Conservation (phyloP, 2,797 vertebrate genomes). For the Nannoperca australis region DNA sequence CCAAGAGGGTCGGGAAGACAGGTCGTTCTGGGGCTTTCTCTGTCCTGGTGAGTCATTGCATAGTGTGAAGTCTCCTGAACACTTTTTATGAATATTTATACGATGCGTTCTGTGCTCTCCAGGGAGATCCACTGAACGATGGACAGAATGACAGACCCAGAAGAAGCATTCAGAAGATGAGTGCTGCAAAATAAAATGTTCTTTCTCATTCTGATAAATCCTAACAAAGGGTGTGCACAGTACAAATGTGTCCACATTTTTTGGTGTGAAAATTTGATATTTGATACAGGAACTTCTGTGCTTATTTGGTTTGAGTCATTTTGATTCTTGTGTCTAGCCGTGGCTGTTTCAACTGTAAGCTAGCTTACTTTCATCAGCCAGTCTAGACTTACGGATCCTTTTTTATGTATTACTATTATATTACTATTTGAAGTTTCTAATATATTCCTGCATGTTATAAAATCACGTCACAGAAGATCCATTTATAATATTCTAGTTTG, state of each 20-base stretch:
- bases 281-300: slow-evolving; percentile 15
- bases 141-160: slow-evolving; percentile 56
- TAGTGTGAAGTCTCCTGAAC: background rate
- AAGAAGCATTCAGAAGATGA: slow-evolving; percentile 54
- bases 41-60: slow-evolving; percentile 69
- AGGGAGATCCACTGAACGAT: slow-evolving; percentile 69
- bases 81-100: slow-evolving; percentile 18
- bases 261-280: slow-evolving; percentile 38
- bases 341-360: slow-evolving; percentile 58
- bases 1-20: slow-evolving; percentile 62
- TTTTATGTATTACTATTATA: slow-evolving; percentile 25
- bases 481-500: slow-evolving; percentile 63
- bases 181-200: slow-evolving; percentile 21
- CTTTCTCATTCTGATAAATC: slow-evolving; percentile 2
- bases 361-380: slow-evolving; percentile 46
- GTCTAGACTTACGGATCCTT: slow-evolving; percentile 51
- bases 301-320: slow-evolving; percentile 38
- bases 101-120: slow-evolving; percentile 32
- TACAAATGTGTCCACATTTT: slow-evolving; percentile 12
- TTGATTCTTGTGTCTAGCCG: slow-evolving; percentile 19
- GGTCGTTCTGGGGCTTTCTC: slow-evolving; percentile 74
- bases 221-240: slow-evolving; percentile 2
- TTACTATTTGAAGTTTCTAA: slow-evolving; percentile 71
- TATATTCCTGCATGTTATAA: slow-evolving; percentile 78
- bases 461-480: slow-evolving; percentile 53